A percentile compares a stretch with the other conserved stretches of the same genome.
Conservation (phyloP, 2,797 vertebrate genomes). For the Hoplostethus mediterraneus region DNA sequence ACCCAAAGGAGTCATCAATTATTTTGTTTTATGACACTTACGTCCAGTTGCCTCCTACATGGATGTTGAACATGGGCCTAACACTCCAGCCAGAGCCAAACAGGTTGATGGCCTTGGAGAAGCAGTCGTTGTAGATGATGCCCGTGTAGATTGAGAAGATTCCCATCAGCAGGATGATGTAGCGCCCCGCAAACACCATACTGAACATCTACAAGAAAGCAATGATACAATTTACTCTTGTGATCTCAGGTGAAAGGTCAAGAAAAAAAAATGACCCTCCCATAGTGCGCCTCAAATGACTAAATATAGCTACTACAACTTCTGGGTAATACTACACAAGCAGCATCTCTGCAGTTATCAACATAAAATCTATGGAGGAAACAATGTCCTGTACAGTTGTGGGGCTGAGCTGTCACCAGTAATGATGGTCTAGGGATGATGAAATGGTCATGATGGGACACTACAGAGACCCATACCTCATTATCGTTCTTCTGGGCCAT, state of each 20-base stretch:
- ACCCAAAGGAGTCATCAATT: not conserved
- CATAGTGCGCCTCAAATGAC: no score
- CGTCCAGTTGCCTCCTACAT: constrained; percentile 88
- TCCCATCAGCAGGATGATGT: constrained; percentile 98
- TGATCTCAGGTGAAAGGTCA: not conserved
- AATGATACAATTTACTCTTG: not conserved
- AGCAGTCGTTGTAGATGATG: constrained; percentile 99
- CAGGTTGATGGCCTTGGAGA: constrained; percentile 96
- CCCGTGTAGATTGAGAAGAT: constrained; percentile 97
- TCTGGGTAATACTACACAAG: not conserved
- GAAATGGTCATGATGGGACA: constrained; percentile 17
- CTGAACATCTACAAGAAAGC: constrained; percentile 89
- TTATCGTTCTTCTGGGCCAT: constrained; percentile 95
- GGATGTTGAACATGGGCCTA: constrained; percentile 89
- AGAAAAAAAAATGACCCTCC: not conserved
- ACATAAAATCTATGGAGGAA: not conserved
- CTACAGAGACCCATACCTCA: constrained; percentile 85
- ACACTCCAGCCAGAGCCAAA: constrained; percentile 97
- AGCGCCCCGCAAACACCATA: constrained; percentile 95
- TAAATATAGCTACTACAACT: no score
- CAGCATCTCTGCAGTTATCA: no score
- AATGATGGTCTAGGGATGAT: constrained; percentile 18
- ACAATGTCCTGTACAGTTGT: not conserved
- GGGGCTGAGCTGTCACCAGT: not conserved
- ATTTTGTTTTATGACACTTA: constrained; percentile 79